Evolutionary conservation across 2,113 vertebrate species (phyloP), one percentile per base, ranked within the genome.

Genomic region (Bufo gargarizans): DNA sequence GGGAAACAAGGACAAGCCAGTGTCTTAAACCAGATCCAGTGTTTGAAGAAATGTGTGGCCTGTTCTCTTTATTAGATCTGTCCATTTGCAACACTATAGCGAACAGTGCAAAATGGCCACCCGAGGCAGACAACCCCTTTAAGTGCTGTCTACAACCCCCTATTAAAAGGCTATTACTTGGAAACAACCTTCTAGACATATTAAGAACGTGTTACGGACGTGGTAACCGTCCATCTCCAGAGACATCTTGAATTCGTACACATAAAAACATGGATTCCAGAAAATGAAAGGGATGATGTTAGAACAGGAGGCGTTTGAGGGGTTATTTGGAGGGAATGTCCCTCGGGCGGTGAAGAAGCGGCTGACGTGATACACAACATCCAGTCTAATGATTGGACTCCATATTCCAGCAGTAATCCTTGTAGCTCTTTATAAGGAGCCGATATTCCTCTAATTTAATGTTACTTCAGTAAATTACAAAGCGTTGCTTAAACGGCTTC

Each of bases 381-480:
- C 45, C 49, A 20, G 20, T 53, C 20, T 65, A n/a, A 78, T 22
- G 72, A 43, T 17, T 61, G 2, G 19, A 59, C 61, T 50, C n/a
- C 61, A 10, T 69, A 69, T 79, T 55, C 67, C 59, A 33, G 45
- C 59, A 22, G 11, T 77, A 65, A 77, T 86, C 74, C 85, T 43
- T 80, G 49, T 43, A 59, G 84, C 45, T 20, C 45, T 58, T 79
- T 79, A 69, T 50, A 69, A 65, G 58, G 14, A 86, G 85, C 77
- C 85, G 80, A 55, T 79, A 86, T 79, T 78, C 58, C 85, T 65
- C 20, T 69, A 86, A 85, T 59, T 85, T 55, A 79, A 67, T 65
- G 43, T 67, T 86, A 77, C 17, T 58, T 77, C 47, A 14, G 59
- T 61, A 58, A 50, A 63, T 86, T 78, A 77, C 56, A 77, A 78